phyloP scores from a whole-genome alignment of 35 echinoderm and acorn worm genomes.

The Ptychodera flava region DNA sequence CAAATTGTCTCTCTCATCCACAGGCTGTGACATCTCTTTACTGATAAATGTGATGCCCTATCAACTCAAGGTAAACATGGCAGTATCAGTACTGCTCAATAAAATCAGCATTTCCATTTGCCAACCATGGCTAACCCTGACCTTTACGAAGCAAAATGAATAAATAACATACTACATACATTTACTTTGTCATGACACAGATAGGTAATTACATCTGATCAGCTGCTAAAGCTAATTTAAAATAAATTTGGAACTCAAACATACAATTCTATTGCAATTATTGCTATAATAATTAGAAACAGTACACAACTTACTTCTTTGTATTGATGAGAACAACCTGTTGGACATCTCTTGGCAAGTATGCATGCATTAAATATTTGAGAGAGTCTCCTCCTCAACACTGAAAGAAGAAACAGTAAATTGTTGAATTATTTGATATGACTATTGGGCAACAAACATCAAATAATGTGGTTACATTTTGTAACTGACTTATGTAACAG shows the following conservation, averaged over 20 bases:
- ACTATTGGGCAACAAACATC: background rate
- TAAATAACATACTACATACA: background rate
- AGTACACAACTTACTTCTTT: constrained; percentile 50
- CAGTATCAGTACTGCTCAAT: too few species aligned
- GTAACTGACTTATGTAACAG: background rate
- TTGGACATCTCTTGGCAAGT: constrained; percentile 56
- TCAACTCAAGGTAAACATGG: too few species aligned
- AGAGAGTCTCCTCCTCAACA: constrained; percentile 62
- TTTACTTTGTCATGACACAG: background rate
- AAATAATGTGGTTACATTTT: background rate
- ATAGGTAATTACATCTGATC: background rate
- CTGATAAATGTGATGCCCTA: too few species aligned
- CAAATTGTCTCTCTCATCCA: too few species aligned
- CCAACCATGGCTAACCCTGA: too few species aligned
- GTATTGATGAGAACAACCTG: constrained; percentile 51
- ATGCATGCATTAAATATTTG: constrained; percentile 71
- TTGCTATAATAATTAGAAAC: background rate
- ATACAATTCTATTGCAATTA: background rate
- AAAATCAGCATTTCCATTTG: too few species aligned
- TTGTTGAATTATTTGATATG: background rate
- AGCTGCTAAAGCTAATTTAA: background rate
- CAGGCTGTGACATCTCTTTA: too few species aligned
- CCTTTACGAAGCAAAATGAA: too few species aligned
- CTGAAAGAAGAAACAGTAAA: constrained; percentile 26
- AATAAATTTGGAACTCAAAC: background rate